Percentiles rank a stretch among this genome's conserved stretches.
Evolutionary conservation across 2,113 vertebrate species (phyloP).

Genomic region (Edolisoma coerulescens): DNA sequence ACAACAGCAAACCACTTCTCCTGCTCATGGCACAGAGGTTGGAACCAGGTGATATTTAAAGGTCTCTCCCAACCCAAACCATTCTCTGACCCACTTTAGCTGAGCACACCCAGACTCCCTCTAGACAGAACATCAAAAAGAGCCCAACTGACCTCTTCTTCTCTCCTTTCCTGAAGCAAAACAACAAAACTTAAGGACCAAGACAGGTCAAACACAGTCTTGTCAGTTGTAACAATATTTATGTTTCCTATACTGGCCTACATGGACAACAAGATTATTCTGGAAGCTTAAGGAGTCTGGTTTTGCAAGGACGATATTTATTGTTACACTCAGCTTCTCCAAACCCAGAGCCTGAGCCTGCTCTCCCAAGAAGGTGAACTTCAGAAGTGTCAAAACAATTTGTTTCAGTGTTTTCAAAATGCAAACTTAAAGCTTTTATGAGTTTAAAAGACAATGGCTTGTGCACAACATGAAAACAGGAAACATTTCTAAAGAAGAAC

Average conservation of each 20-base stretch:
- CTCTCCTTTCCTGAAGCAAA: background rate
- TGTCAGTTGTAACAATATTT: background rate
- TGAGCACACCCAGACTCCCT: background rate
- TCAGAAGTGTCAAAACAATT: background rate
- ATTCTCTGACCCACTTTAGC: background rate
- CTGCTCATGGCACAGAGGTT: background rate
- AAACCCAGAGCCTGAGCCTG: background rate
- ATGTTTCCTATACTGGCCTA: background rate
- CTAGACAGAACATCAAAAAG: background rate
- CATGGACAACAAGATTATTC: background rate
- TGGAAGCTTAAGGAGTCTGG: background rate
- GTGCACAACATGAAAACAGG: background rate
- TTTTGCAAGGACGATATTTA: background rate
- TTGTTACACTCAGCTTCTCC: background rate
- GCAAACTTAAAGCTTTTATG: background rate
- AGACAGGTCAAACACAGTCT: background rate
- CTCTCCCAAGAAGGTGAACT: background rate
- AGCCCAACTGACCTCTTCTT: background rate
- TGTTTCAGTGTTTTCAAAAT: background rate
- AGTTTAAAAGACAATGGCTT: background rate
- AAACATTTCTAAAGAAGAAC: background rate
- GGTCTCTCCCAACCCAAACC: background rate
- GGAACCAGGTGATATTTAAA: background rate
- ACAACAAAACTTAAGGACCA: background rate
- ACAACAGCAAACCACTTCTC: background rate